Evolutionary conservation across 1,140 invertebrate species (phyloP).

Genomic region (Drosophila tristis): DNA sequence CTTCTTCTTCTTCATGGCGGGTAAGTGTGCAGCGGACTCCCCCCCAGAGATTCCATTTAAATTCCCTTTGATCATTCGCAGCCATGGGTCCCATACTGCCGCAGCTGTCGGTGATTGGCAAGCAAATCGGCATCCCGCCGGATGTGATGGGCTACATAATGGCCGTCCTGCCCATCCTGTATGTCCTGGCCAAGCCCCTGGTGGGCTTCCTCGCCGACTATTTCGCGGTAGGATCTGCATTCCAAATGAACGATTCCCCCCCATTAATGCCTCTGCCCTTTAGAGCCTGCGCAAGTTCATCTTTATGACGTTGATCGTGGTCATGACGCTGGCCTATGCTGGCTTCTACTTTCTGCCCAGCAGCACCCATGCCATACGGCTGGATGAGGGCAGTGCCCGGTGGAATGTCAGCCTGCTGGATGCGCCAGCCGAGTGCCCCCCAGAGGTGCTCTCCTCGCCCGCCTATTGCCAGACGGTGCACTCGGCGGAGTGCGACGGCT

Average conservation of each 20-base stretch:
- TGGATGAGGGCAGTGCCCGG: slow-evolving; percentile 40
- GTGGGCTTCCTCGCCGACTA: slow-evolving; percentile 90
- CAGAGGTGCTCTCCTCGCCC: slow-evolving; percentile 12
- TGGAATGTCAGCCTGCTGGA: slow-evolving; percentile 37
- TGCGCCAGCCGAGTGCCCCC: slow-evolving; percentile 27
- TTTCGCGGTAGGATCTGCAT: slow-evolving; percentile 81
- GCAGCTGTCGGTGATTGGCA: slow-evolving; percentile 89
- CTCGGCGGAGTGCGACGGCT: slow-evolving; percentile 33
- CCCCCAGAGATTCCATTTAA: not conserved
- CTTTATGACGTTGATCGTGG: slow-evolving; percentile 87
- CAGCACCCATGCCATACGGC: slow-evolving; percentile 40
- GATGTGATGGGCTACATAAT: slow-evolving; percentile 90
- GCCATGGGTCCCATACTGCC: slow-evolving; percentile 91
- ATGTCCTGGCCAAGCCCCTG: slow-evolving; percentile 89
- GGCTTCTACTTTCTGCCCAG: slow-evolving; percentile 88
- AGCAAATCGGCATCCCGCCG: slow-evolving; percentile 90
- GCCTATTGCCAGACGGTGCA: slow-evolving; percentile 39
- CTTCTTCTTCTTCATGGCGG: slow-evolving; percentile 92
- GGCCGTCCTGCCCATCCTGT: slow-evolving; percentile 88
- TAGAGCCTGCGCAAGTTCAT: slow-evolving; percentile 88
- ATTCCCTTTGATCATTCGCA: slow-evolving; percentile 81
- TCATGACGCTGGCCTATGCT: slow-evolving; percentile 87
- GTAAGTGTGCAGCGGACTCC: slow-evolving; percentile 85
- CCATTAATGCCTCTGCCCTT: slow-evolving; percentile 36
- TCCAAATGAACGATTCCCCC: too few species aligned